Base-by-base conservation (phyloP, 2,113 vertebrate genomes). In the Martes martes region DNA sequence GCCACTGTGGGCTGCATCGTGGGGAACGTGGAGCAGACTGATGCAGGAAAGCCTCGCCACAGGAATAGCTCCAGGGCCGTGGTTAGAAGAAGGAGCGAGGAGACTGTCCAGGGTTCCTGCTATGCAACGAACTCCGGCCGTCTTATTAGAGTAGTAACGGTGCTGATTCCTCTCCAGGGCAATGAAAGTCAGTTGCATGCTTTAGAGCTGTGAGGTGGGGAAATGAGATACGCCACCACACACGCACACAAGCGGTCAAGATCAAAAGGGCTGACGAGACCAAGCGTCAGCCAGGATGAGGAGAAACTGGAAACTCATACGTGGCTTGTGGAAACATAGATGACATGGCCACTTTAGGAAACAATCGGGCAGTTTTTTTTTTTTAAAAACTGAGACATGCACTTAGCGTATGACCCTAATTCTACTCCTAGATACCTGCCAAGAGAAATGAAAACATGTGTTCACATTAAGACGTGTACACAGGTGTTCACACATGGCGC, bases 1-100 rank as follows among this genome's bases (percentile, higher is more conserved):
- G 21, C n/a, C 1, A 4, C 0, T 28, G 8, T 80, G 39, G 6
- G 15, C 21, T 50, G 1, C 13, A 5, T 79, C 2, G 0, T 36
- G 52, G 42, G 57, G 63, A 87, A 47, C 19, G n/a, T 6, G 2
- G 11, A 33, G 26, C 36, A 47, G 86, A 36, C 18, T 1, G 11
- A 78, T 0, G 2, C 11, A 55, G 67, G 6, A 57, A 67, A 36
- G 36, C 3, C 18, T 42, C 11, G 67, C 65, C 45, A 26, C 9
- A 10, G 15, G 6, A 23, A 28, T 24, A 19, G 7, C 13, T 52
- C 16, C 0, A 0, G 5, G 28, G n/a, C 7, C 14, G 7, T 42
- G 11, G 55, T n/a, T 33, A 50, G 50, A 89, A n/a, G 26, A 28
- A 1, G 9, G 16, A 26, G 23, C 23, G 11, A 39, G 57, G 31